Evolutionary conservation across 2,797 vertebrate species (phyloP).

Genomic region (Chelmon rostratus): DNA sequence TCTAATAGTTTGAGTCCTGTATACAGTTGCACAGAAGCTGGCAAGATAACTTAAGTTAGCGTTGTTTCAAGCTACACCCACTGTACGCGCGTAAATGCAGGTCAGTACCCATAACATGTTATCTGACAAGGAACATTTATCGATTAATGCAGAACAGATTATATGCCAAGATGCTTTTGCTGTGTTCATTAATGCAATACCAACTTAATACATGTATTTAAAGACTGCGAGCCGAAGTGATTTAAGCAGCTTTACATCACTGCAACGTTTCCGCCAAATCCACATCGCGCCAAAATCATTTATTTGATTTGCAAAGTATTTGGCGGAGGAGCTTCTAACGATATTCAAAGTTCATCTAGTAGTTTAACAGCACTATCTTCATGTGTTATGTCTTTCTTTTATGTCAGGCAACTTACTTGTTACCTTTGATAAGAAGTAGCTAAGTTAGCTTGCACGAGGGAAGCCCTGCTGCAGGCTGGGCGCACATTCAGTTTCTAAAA

Average conservation of each 20-base stretch:
- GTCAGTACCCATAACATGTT: fast-evolving
- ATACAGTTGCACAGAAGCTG: fast-evolving
- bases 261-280: constrained; percentile 71
- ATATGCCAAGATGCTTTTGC: fast-evolving
- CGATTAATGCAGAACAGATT: fast-evolving
- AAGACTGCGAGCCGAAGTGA: background rate
- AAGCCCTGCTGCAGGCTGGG: background rate
- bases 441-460: background rate
- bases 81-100: constrained; percentile 29
- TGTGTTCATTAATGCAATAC: too few species aligned
- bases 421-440: background rate
- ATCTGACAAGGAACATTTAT: fast-evolving
- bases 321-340: background rate
- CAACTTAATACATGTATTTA: background rate
- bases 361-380: fast-evolving
- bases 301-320: background rate
- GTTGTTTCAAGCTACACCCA: background rate
- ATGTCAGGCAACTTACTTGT: fast-evolving
- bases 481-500: background rate
- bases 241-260: constrained; percentile 12
- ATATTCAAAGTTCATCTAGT: fast-evolving
- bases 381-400: fast-evolving
- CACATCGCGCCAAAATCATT: constrained; percentile 64
- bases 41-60: background rate
- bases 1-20: background rate